Evolutionary conservation across 2,113 vertebrate species (phyloP).

Genomic region (Malurus cyaneus): DNA sequence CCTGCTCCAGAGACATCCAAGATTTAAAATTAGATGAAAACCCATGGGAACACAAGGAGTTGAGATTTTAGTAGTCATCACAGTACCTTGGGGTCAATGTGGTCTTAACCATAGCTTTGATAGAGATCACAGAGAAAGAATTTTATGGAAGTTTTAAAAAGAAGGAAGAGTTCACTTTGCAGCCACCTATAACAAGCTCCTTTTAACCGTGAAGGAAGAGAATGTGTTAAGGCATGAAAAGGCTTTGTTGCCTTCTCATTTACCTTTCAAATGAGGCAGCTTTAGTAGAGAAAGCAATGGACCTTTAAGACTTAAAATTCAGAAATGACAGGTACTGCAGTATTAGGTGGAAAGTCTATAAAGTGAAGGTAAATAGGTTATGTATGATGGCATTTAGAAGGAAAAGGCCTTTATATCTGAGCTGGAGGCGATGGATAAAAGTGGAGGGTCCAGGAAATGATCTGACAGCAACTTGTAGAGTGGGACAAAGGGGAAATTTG

Average conservation of each 20-base stretch:
- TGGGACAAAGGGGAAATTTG: neutral
- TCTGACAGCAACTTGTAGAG: neutral
- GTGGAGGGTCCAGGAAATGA: neutral
- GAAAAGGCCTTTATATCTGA: neutral
- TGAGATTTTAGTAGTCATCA: neutral
- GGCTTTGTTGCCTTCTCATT: neutral
- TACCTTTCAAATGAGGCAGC: slow-evolving; percentile 6
- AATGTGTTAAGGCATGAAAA: neutral
- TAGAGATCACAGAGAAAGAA: neutral
- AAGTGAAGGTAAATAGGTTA: neutral
- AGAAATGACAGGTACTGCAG: neutral
- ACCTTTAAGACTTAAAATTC: neutral
- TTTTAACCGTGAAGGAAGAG: neutral
- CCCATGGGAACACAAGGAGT: neutral
- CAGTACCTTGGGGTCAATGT: neutral
- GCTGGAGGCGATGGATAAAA: neutral
- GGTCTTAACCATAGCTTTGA: neutral
- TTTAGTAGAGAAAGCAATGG: neutral
- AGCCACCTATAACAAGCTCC: neutral
- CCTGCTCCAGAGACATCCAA: neutral
- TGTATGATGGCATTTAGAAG: neutral
- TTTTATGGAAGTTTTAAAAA: neutral
- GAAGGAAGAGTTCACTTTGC: neutral
- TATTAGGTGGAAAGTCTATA: neutral
- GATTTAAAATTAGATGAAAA: neutral